These are phyloP conservation scores for Caerostris darwini DNA, from an alignment of 1,140 invertebrate species.

Conservation along the genomic window DNA sequence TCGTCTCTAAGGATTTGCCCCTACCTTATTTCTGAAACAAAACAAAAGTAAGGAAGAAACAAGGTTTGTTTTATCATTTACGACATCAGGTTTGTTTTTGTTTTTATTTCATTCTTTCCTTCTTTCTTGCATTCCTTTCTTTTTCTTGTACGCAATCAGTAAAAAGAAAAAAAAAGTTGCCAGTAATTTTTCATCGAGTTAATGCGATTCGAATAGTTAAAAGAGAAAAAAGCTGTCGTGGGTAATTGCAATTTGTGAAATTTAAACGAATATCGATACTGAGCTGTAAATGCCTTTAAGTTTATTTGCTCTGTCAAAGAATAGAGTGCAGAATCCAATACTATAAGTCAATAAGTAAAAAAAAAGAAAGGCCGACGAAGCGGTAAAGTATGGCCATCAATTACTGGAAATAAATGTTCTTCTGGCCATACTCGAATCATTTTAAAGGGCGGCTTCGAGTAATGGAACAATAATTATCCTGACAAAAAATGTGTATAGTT, in stretches of 20 bases:
- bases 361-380: neutral
- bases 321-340: neutral
- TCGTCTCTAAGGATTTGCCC: neutral
- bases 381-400: neutral
- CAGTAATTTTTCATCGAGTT: neutral
- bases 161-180: neutral
- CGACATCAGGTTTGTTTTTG: neutral
- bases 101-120: too few species aligned
- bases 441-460: neutral
- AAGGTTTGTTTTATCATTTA: neutral
- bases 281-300: neutral
- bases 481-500: neutral
- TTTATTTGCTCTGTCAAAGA: neutral
- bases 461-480: neutral
- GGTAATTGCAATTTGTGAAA: slow-evolving; percentile 13
- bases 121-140: neutral
- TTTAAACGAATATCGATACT: slow-evolving; percentile 18
- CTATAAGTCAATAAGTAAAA: neutral
- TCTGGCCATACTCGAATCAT: neutral
- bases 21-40: neutral
- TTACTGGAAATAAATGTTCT: neutral
- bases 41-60: neutral
- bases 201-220: neutral
- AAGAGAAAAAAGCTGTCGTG: neutral
- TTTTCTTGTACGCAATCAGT: neutral